Base-by-base conservation (phyloP, 2,888 invertebrate species). In the Heterodera filipjevi region DNA sequence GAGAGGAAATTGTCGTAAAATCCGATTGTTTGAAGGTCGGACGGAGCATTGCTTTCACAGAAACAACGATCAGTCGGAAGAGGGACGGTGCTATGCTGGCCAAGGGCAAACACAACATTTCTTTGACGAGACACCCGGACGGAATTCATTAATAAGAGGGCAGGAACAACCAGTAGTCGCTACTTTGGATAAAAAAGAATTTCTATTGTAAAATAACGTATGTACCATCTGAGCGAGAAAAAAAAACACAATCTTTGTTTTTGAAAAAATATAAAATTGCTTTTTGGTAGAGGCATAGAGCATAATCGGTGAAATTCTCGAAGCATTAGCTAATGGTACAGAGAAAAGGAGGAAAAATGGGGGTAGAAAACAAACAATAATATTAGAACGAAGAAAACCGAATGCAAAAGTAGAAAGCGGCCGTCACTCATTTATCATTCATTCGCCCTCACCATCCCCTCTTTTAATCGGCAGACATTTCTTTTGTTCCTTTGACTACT, bases 11-110 rank as follows among this genome's bases (percentile, higher is more conserved):
- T 16, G 81, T 82, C 66, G 86, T 87, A 66, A 84, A 83, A 35
- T 87, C 85, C 0, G 82, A 77, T 22, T 86, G 89, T 12, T 78
- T 87, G 71, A 88, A 88, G 80, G 78, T 83, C 70, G 87, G 87
- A 30, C 81, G 87, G 27, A 85, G 81, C 33, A 81, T 87, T 46
- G 86, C 86, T 32, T 87, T 87, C 82, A 85, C 87, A 5, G 87
- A 88, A 53, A 84, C 84, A 66, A 86, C 85, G 70, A 86, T 87
- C 78, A 81, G 86, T n/a, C 79, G 86, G 46, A 84, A 86, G 76
- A 81, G 82, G 22, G 87, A 87, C 79, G 84, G 84, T 49, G 84
- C 85, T 79, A 77, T 87, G 77, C 77, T 84, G 33, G 86, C 86
- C 22, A 87, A 86, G 78, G 86, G 85, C 19, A 83, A 83, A 44